Evolutionary conservation across 2,888 invertebrate species (phyloP).

Genomic region (Abrostola tripartita): DNA sequence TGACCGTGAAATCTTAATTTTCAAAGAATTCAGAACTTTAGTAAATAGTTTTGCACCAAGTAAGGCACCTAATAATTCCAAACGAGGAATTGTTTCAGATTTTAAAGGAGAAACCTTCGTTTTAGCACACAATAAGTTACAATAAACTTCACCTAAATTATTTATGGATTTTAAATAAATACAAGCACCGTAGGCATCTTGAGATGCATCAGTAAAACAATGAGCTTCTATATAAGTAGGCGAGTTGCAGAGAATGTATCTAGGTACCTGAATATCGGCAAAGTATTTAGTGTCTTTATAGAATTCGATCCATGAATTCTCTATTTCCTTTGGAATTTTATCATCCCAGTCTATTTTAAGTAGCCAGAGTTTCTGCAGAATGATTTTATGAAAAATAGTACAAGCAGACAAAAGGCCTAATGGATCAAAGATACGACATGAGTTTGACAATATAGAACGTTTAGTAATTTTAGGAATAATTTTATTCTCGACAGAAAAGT

Average conservation of each 20-base stretch:
- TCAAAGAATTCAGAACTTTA: too few species aligned
- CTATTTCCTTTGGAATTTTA: too few species aligned
- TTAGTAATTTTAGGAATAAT: conserved; percentile 5
- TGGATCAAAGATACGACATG: conserved; percentile 3
- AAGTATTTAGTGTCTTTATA: conserved; percentile 4
- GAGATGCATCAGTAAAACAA: conserved; percentile 8
- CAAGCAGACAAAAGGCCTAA: conserved; percentile 13
- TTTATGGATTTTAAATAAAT: conserved; percentile 1
- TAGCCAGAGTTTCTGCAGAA: conserved; percentile 10
- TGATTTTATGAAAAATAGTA: conserved; percentile 14
- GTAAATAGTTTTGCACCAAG: too few species aligned
- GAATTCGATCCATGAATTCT: too few species aligned
- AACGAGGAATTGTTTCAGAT: too few species aligned
- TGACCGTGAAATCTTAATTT: too few species aligned
- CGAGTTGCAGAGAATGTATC: conserved; percentile 5
- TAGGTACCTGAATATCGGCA: conserved; percentile 4
- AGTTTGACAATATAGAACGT: conserved; percentile 7
- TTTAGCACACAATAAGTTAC: neutral
- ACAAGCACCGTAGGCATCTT: conserved; percentile 10
- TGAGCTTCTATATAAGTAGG: conserved; percentile 7
- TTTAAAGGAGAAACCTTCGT: too few species aligned
- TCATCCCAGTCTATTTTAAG: conserved; percentile 12
- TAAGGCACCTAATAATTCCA: too few species aligned
- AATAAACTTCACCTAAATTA: neutral
- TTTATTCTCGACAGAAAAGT: conserved; percentile 1